Percentiles rank a stretch among this genome's conserved stretches.
These are phyloP conservation scores for Sterrhoptilus dennistouni DNA, from an alignment of 2,113 vertebrate species.

Conservation along the genomic window DNA sequence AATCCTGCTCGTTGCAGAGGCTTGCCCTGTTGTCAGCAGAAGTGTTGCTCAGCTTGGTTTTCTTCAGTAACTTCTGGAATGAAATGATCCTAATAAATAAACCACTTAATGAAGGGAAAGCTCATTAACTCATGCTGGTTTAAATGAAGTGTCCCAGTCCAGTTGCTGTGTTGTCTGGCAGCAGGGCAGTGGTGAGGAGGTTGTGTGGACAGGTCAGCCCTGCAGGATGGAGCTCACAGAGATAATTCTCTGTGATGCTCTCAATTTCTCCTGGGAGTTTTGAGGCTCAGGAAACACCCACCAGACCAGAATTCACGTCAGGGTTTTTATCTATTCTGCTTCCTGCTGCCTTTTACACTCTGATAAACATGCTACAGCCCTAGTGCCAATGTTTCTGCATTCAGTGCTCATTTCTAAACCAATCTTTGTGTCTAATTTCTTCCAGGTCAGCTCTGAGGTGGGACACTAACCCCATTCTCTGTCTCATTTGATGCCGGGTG, in stretches of 20 bases:
- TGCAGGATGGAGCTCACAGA: neutral
- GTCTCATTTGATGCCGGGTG: rapidly evolving
- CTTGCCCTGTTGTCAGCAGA: neutral
- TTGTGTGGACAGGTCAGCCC: neutral
- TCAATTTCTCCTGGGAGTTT: neutral
- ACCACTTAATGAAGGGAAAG: neutral
- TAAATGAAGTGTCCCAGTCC: neutral
- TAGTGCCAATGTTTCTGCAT: neutral
- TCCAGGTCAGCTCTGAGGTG: neutral
- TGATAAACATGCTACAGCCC: neutral
- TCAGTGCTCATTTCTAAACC: neutral
- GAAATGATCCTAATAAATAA: neutral
- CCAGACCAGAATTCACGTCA: rapidly evolving
- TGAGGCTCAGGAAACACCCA: neutral
- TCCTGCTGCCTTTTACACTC: neutral
- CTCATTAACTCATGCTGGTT: neutral
- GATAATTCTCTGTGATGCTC: neutral
- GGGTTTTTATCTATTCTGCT: neutral
- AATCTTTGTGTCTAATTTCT: neutral
- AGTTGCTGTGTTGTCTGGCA: rapidly evolving
- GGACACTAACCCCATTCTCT: neutral
- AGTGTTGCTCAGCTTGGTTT: neutral
- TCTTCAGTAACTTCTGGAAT: neutral
- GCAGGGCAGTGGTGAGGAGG: neutral
- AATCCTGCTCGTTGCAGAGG: neutral